A percentile compares a stretch with the other conserved stretches of the same genome.
Conservation (phyloP, 2,888 invertebrate species). For the Tachina fera region DNA sequence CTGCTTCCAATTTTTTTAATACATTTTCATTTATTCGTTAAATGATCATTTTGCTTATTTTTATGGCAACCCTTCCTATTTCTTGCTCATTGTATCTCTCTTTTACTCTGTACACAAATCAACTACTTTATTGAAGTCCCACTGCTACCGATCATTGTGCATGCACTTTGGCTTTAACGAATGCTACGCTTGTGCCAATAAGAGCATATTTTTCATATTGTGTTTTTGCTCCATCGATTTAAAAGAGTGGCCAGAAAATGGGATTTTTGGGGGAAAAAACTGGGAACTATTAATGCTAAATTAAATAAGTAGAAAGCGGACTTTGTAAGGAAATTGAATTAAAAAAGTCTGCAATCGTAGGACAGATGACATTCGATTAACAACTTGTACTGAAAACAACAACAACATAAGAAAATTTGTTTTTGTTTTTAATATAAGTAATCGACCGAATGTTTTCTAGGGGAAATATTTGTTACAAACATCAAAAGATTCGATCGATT, state of each 20-base stretch:
- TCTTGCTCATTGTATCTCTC: conserved; percentile 50
- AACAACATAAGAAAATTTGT: too few relatives aligned
- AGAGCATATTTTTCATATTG: conserved; percentile 50
- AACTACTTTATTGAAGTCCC: conserved; percentile 69
- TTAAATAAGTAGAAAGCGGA: too few relatives aligned
- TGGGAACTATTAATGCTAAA: neutral
- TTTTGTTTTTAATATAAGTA: too few relatives aligned
- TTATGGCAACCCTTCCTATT: conserved; percentile 62
- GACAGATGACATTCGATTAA: too few relatives aligned
- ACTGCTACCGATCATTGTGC: conserved; percentile 68
- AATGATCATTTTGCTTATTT: neutral
- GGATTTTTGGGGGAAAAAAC: neutral
- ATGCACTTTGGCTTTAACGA: conserved; percentile 65
- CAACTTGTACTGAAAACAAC: too few relatives aligned
- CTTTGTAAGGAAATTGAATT: too few relatives aligned
- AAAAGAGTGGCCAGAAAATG: conserved; percentile 37
- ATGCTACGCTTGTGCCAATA: conserved; percentile 74
- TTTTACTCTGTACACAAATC: conserved; percentile 62
- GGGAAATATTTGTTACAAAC: too few relatives aligned
- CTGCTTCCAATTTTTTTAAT: too few relatives aligned
- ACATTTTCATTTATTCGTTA: neutral
- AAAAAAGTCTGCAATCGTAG: too few relatives aligned
- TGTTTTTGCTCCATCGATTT: neutral
- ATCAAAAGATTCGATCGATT: too few relatives aligned
- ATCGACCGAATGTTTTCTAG: too few relatives aligned